These are phyloP conservation scores for Salmo trutta DNA, from an alignment of 2,797 vertebrate species.

Conservation along the genomic window DNA sequence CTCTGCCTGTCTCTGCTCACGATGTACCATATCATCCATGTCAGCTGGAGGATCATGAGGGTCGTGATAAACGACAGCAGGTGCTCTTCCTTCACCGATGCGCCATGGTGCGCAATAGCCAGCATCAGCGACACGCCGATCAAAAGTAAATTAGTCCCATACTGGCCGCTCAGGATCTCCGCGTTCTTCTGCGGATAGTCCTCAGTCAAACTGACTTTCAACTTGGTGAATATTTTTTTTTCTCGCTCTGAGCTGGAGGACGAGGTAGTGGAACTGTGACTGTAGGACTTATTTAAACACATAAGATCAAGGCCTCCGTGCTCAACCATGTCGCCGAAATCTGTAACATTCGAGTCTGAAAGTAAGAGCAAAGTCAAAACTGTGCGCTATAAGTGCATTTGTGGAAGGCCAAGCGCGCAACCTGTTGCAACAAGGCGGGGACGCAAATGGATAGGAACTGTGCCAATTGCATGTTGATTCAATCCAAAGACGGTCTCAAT, in stretches of 20 bases:
- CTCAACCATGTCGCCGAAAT: conserved; percentile 68
- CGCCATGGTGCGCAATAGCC: conserved; percentile 82
- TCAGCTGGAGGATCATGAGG: conserved; percentile 90
- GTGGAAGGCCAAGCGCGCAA: conserved; percentile 56
- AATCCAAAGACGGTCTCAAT: conserved; percentile 63
- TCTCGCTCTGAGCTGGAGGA: conserved; percentile 71
- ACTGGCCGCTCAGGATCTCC: conserved; percentile 92
- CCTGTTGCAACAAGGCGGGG: conserved; percentile 57
- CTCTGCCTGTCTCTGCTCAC: conserved; percentile 80
- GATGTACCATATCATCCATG: conserved; percentile 97
- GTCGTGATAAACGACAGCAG: conserved; percentile 84
- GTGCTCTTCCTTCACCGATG: conserved; percentile 80
- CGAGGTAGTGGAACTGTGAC: conserved; percentile 67
- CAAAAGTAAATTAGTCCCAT: conserved; percentile 88
- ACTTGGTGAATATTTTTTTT: conserved; percentile 66
- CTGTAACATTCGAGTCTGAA: conserved; percentile 22
- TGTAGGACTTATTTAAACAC: conserved; percentile 71
- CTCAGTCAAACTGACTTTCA: conserved; percentile 59
- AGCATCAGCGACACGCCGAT: conserved; percentile 89
- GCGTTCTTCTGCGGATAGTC: conserved; percentile 89
- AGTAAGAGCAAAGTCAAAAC: conserved; percentile 39
- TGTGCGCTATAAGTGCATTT: conserved; percentile 62
- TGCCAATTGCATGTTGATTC: conserved; percentile 71
- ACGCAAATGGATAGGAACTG: conserved; percentile 57
- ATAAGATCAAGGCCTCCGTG: conserved; percentile 72